Evolutionary conservation across 2,888 invertebrate species (phyloP).

Genomic region (Nycteola revayana): DNA sequence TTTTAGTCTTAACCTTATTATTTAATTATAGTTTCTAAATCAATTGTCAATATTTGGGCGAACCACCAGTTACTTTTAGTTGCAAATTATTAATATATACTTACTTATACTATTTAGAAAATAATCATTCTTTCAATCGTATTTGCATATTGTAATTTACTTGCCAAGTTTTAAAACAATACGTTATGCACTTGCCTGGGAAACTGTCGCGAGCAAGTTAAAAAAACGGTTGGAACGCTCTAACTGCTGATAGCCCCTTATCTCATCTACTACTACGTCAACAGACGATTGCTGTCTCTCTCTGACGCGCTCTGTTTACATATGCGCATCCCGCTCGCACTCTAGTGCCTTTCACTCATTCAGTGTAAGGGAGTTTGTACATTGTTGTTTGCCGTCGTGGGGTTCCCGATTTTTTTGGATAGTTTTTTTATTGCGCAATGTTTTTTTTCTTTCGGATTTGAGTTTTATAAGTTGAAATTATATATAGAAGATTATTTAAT

Average conservation of each 20-base stretch:
- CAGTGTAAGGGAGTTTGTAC: slow-evolving; percentile 32
- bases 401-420: slow-evolving; percentile 6
- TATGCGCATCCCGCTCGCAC: slow-evolving; percentile 40
- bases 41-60: too few relatives aligned
- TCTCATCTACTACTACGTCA: slow-evolving; percentile 80
- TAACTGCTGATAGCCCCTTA: slow-evolving; percentile 77
- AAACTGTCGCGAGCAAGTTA: slow-evolving; percentile 44
- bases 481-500: too few relatives aligned
- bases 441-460: too few relatives aligned
- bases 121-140: too few relatives aligned
- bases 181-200: slow-evolving; percentile 24
- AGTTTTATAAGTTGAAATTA: too few relatives aligned
- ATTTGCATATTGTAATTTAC: too few relatives aligned
- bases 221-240: slow-evolving; percentile 53
- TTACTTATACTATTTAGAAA: too few relatives aligned
- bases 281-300: slow-evolving; percentile 60
- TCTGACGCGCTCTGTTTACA: slow-evolving; percentile 40
- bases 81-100: too few relatives aligned
- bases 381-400: slow-evolving; percentile 20
- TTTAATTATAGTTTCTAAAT: too few relatives aligned
- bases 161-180: slow-evolving; percentile 12
- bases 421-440: too few relatives aligned
- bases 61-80: too few relatives aligned
- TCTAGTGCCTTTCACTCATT: slow-evolving; percentile 51
- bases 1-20: too few relatives aligned